Percentiles rank a stretch among this genome's conserved stretches.
Conservation (phyloP, 2,888 invertebrate species). For the Agrotis clavis region DNA sequence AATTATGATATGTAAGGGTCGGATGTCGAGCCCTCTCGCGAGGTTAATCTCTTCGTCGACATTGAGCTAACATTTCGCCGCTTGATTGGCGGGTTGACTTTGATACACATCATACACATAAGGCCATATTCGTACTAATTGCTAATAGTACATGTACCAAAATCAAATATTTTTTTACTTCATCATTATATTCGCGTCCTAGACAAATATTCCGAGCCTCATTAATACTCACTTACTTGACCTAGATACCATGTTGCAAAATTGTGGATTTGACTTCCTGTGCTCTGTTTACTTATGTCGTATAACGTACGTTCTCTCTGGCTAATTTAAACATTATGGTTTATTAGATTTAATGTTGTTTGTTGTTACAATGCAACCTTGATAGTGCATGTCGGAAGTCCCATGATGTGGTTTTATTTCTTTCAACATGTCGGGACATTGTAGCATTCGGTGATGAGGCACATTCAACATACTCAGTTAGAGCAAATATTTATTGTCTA, state of each 20-base stretch:
- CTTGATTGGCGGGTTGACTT: slow-evolving; percentile 76
- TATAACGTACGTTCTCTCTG: slow-evolving; percentile 8
- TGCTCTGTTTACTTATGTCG: slow-evolving; percentile 57
- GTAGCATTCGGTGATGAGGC: slow-evolving; percentile 2
- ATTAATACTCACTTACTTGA: slow-evolving; percentile 74
- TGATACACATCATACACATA: slow-evolving; percentile 63
- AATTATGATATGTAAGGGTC: slow-evolving; percentile 67
- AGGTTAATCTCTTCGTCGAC: slow-evolving; percentile 77
- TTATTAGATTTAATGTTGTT: slow-evolving; percentile 55
- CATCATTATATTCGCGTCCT: slow-evolving; percentile 61
- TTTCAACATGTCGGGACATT: slow-evolving; percentile 21
- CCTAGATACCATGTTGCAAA: slow-evolving; percentile 76
- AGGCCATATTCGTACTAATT: slow-evolving; percentile 55
- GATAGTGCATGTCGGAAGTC: slow-evolving; percentile 24
- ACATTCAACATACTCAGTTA: slow-evolving; percentile 15
- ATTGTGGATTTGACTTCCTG: slow-evolving; percentile 66
- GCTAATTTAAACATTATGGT: slow-evolving; percentile 45
- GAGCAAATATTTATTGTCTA: slow-evolving; percentile 25
- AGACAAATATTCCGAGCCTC: slow-evolving; percentile 68
- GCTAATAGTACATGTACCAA: slow-evolving; percentile 6
- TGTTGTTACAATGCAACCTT: slow-evolving; percentile 35
- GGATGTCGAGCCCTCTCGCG: slow-evolving; percentile 71
- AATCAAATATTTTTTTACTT: slow-evolving; percentile 60
- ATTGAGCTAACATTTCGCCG: slow-evolving; percentile 75
- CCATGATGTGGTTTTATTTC: slow-evolving; percentile 18